Conservation (phyloP, 2,797 vertebrate species). For the Anableps anableps region DNA sequence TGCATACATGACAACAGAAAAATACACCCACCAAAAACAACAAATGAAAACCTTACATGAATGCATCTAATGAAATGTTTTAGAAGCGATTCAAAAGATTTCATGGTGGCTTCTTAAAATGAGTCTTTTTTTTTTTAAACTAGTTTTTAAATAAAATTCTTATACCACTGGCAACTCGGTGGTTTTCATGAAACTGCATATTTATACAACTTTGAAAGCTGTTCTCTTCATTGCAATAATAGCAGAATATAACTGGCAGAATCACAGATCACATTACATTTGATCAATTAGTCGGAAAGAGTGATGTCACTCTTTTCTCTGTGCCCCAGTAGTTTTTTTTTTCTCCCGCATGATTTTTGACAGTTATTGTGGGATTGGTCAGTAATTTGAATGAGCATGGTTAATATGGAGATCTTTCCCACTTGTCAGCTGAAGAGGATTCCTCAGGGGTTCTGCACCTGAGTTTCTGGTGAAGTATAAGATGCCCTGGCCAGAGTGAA, state of each 20-base stretch:
- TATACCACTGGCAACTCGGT: neutral
- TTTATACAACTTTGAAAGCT: neutral
- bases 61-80: neutral
- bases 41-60: slow-evolving; percentile 3
- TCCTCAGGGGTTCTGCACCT: too few relatives aligned
- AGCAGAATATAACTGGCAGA: neutral
- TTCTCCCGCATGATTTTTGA: neutral
- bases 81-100: neutral
- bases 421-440: neutral
- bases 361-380: neutral
- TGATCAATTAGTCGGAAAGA: neutral
- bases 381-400: neutral
- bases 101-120: neutral
- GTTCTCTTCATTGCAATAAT: neutral
- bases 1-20: slow-evolving; percentile 15
- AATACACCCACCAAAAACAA: slow-evolving; percentile 13
- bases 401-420: neutral
- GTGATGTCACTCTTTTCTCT: neutral
- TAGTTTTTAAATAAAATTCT: neutral
- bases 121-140: neutral
- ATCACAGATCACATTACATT: neutral
- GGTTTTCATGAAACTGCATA: neutral
- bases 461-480: neutral
- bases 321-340: neutral
- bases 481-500: neutral